phyloP scores from a whole-genome alignment of 2,888 invertebrate species.

The Thereva unica region DNA sequence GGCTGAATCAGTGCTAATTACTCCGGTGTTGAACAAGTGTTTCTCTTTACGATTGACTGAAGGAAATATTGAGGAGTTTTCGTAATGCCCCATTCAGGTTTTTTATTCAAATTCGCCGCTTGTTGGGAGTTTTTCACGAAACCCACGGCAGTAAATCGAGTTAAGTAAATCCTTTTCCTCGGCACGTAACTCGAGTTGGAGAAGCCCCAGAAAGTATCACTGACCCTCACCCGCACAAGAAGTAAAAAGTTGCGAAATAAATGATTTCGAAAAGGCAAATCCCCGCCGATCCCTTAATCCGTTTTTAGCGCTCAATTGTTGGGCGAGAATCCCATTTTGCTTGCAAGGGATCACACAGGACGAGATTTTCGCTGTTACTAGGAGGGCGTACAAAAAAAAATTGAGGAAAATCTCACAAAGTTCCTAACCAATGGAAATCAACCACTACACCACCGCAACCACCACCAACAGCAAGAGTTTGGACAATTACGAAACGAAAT shows the following conservation, averaged over 20 bases:
- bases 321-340: slow-evolving; percentile 11
- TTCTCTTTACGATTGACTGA: no score
- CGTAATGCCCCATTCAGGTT: no score
- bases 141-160: no score
- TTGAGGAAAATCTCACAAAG: slow-evolving; percentile 24
- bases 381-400: slow-evolving; percentile 3
- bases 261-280: slow-evolving; percentile 17
- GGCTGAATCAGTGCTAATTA: no score
- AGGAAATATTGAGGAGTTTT: no score
- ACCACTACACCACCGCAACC: no score
- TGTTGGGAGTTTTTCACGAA: no score
- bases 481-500: slow-evolving; percentile 14
- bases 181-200: background rate
- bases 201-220: slow-evolving; percentile 17
- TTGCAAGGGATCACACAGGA: background rate
- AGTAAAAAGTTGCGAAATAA: slow-evolving; percentile 13
- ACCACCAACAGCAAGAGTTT: slow-evolving; percentile 4
- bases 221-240: background rate
- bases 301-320: slow-evolving; percentile 30
- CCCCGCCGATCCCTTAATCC: slow-evolving; percentile 30
- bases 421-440: slow-evolving; percentile 14
- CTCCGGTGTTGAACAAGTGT: no score
- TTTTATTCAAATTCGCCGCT: no score
- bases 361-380: slow-evolving; percentile 7
- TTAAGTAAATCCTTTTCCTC: no score